Percentiles rank a stretch among this genome's conserved stretches.
phyloP scores from a whole-genome alignment of 1,140 invertebrate genomes.

The Lucilia sericata region DNA sequence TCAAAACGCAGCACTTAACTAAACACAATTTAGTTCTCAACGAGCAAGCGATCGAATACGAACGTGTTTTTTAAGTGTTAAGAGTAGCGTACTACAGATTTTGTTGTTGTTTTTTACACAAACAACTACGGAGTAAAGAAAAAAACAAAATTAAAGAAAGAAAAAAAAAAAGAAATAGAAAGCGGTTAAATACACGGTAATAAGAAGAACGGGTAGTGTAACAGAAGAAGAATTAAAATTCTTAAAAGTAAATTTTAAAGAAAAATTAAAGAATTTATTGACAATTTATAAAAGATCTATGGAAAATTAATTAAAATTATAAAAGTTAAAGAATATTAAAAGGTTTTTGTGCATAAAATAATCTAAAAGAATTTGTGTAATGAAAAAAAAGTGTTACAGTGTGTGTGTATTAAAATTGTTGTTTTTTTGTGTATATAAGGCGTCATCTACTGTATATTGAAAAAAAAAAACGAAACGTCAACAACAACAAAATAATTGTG shows the following conservation, averaged over 20 bases:
- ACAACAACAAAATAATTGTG: background rate
- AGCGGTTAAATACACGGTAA: slow-evolving; percentile 39
- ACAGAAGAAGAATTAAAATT: background rate
- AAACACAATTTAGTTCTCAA: slow-evolving; percentile 30
- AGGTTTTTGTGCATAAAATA: background rate
- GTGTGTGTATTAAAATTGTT: background rate
- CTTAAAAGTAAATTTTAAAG: background rate
- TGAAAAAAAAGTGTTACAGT: background rate
- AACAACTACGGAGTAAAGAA: slow-evolving; percentile 17
- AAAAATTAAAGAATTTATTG: background rate
- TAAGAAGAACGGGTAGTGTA: slow-evolving; percentile 18
- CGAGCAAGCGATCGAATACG: slow-evolving; percentile 40
- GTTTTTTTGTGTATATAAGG: background rate
- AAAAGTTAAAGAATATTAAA: background rate
- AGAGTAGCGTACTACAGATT: background rate
- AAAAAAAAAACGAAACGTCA: background rate
- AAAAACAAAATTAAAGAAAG: slow-evolving; percentile 13
- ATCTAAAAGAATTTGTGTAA: background rate
- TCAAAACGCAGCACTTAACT: background rate
- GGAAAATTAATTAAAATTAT: background rate
- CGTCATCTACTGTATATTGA: background rate
- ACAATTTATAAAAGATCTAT: background rate
- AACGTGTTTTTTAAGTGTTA: slow-evolving; percentile 20
- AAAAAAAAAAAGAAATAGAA: slow-evolving; percentile 23
- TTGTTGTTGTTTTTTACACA: slow-evolving; percentile 8